Percentiles rank a stretch among this genome's conserved stretches.
Conservation (phyloP, 2,888 invertebrate species). For the Phengaris alcon region DNA sequence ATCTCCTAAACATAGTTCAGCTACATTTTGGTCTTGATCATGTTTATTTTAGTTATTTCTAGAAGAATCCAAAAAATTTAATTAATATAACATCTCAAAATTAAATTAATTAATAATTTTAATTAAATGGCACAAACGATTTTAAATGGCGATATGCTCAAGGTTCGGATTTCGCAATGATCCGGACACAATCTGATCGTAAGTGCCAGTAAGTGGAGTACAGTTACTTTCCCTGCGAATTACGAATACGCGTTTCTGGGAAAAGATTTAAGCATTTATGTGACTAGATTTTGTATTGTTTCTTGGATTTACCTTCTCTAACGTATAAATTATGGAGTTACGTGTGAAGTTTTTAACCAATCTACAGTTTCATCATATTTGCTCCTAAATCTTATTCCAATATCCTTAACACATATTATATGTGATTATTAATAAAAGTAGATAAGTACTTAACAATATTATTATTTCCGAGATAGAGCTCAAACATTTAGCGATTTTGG, state of each 20-base stretch:
- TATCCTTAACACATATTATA: neutral
- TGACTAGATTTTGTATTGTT: conserved; percentile 33
- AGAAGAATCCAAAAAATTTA: no score
- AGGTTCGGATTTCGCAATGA: conserved; percentile 47
- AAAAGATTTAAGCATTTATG: conserved; percentile 15
- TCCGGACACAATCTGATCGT: conserved; percentile 43
- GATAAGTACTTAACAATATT: no score
- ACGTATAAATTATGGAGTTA: neutral
- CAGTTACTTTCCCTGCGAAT: conserved; percentile 43
- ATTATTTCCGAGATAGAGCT: no score
- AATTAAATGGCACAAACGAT: neutral
- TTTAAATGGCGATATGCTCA: conserved; percentile 35
- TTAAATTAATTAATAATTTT: neutral
- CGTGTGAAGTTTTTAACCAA: neutral
- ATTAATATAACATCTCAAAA: no score
- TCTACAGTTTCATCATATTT: neutral
- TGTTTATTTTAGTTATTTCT: no score
- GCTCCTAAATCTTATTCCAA: neutral
- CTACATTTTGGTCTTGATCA: no score
- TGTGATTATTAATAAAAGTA: no score
- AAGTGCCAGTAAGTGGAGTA: conserved; percentile 31
- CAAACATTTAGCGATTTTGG: no score
- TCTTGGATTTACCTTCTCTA: neutral
- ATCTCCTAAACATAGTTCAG: no score
- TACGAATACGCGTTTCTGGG: neutral